phyloP scores from a whole-genome alignment of 1,140 invertebrate species.

The Panulirus ornatus region DNA sequence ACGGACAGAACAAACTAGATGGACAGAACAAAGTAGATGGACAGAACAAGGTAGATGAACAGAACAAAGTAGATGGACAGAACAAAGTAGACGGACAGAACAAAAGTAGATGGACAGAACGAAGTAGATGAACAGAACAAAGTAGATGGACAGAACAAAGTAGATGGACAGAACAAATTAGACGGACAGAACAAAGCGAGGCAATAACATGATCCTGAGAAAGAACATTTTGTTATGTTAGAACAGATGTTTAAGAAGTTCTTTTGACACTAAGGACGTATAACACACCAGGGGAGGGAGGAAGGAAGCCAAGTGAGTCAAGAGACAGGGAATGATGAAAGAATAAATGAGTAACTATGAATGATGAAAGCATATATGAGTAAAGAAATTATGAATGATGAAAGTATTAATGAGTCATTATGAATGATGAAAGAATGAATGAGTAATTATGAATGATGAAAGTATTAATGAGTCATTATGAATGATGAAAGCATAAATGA shows the following conservation, averaged over 20 bases:
- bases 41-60: not conserved
- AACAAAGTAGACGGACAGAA: not conserved
- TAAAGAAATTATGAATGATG: too few species aligned
- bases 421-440: too few species aligned
- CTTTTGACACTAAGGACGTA: too few species aligned
- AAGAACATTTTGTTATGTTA: too few species aligned
- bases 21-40: too few species aligned
- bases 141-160: not conserved
- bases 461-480: too few species aligned
- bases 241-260: too few species aligned
- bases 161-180: not conserved
- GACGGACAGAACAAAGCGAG: not conserved
- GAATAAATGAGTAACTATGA: not conserved
- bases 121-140: not conserved
- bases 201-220: not conserved
- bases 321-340: not conserved
- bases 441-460: too few species aligned
- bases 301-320: not conserved
- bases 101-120: not conserved
- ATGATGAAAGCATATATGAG: not conserved
- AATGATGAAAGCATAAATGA: too few species aligned
- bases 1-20: too few species aligned
- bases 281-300: not conserved
- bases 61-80: not conserved
- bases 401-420: too few species aligned